Percentiles rank a stretch among this genome's conserved stretches.
These are phyloP conservation scores for Sebastes taczanowskii DNA, from an alignment of 2,797 vertebrate species.

Conservation along the genomic window DNA sequence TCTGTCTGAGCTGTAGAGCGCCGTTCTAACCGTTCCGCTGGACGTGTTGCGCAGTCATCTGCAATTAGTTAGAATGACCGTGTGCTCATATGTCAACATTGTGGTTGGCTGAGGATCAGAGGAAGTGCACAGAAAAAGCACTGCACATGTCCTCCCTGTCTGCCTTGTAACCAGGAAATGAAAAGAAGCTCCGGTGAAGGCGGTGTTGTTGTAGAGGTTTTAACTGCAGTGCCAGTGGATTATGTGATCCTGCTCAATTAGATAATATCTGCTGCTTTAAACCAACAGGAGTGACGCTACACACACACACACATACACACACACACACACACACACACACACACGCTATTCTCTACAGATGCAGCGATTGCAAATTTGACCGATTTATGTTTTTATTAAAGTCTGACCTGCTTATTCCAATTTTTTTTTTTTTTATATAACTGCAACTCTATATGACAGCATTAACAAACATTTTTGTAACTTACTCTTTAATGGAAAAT, in stretches of 20 bases:
- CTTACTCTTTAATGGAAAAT: neutral
- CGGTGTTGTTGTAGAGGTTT: slow-evolving; percentile 45
- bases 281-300: neutral
- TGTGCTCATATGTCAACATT: slow-evolving; percentile 60
- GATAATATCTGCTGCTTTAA: slow-evolving; percentile 49
- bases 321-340: neutral
- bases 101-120: slow-evolving; percentile 63
- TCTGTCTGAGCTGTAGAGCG: slow-evolving; percentile 61
- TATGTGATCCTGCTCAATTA: slow-evolving; percentile 53
- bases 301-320: neutral
- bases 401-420: neutral
- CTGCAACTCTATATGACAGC: neutral
- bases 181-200: slow-evolving; percentile 42
- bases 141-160: slow-evolving; percentile 1
- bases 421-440: neutral
- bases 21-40: slow-evolving; percentile 34
- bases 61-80: slow-evolving; percentile 65
- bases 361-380: neutral
- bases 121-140: slow-evolving; percentile 35
- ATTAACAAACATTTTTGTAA: neutral
- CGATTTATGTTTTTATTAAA: neutral
- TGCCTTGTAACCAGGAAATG: slow-evolving; percentile 51
- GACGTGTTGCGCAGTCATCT: slow-evolving; percentile 61
- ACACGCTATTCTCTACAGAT: neutral
- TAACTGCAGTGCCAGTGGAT: slow-evolving; percentile 35